phyloP scores from a whole-genome alignment of 2,113 vertebrate genomes.

The Colaptes auratus region DNA sequence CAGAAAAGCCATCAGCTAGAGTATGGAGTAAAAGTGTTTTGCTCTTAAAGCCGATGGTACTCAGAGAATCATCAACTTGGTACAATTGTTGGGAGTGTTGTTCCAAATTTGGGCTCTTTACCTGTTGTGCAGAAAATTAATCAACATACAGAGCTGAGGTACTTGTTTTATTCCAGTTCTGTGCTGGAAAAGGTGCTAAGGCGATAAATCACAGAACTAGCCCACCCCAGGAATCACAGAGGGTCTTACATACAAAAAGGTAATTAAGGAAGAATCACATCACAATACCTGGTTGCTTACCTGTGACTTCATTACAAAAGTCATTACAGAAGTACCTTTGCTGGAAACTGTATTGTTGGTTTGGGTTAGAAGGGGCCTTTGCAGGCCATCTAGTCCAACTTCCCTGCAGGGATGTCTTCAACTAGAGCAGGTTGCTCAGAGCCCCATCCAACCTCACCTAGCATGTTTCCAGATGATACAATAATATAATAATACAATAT shows the following conservation, averaged over 20 bases:
- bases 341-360: neutral
- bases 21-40: neutral
- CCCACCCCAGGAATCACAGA: too few species aligned
- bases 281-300: too few species aligned
- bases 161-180: too few species aligned
- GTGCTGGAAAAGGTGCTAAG: too few species aligned
- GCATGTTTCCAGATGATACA: neutral
- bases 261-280: too few species aligned
- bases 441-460: accelerated
- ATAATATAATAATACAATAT: too few species aligned
- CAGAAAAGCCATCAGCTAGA: neutral
- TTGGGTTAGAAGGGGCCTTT: neutral
- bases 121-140: too few species aligned
- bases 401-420: neutral
- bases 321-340: neutral
- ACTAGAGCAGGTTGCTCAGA: neutral
- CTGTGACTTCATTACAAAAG: too few species aligned
- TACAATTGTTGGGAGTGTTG: neutral
- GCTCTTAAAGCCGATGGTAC: neutral
- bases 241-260: too few species aligned
- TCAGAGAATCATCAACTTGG: neutral
- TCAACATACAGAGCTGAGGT: too few species aligned
- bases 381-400: neutral
- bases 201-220: too few species aligned
- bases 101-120: too few species aligned